phyloP scores from a whole-genome alignment of 1,140 invertebrate genomes.

The Linepithema humile region DNA sequence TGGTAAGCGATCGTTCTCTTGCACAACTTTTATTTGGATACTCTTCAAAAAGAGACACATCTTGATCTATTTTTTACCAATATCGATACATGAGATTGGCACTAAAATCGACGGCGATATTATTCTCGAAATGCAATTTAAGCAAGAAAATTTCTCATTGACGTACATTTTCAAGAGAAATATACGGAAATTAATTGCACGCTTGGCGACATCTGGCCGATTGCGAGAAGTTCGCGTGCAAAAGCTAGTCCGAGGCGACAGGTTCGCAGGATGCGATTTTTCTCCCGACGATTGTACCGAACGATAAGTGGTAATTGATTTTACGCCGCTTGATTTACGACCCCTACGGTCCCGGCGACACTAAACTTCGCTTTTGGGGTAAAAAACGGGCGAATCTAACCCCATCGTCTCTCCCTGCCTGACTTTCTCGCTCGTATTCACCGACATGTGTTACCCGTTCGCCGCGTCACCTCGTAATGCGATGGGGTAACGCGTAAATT shows the following conservation, averaged over 20 bases:
- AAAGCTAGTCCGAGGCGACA: constrained; percentile 62
- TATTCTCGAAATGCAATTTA: not conserved
- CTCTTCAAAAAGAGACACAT: constrained; percentile 38
- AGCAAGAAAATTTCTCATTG: too few relatives aligned
- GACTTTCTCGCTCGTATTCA: constrained; percentile 38
- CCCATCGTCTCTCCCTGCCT: constrained; percentile 69
- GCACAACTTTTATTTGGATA: constrained; percentile 9
- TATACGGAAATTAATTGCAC: not conserved
- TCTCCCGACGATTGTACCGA: constrained; percentile 43
- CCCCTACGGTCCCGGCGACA: constrained; percentile 1
- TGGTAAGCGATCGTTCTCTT: not conserved
- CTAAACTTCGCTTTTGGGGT: constrained; percentile 77
- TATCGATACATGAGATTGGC: constrained; percentile 1
- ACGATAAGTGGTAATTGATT: constrained; percentile 84
- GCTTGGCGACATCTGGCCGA: constrained; percentile 8
- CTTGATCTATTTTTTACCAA: constrained; percentile 8
- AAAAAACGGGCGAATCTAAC: constrained; percentile 75
- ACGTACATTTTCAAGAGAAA: not conserved
- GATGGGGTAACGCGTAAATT: constrained; percentile 74
- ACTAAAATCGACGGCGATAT: not conserved
- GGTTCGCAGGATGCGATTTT: constrained; percentile 67
- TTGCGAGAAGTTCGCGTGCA: not conserved
- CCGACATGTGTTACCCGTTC: constrained; percentile 81
- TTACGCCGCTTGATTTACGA: constrained; percentile 83
- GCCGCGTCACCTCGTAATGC: constrained; percentile 39